phyloP scores from a whole-genome alignment of 2,888 invertebrate genomes.

The Eupithecia inturbata region DNA sequence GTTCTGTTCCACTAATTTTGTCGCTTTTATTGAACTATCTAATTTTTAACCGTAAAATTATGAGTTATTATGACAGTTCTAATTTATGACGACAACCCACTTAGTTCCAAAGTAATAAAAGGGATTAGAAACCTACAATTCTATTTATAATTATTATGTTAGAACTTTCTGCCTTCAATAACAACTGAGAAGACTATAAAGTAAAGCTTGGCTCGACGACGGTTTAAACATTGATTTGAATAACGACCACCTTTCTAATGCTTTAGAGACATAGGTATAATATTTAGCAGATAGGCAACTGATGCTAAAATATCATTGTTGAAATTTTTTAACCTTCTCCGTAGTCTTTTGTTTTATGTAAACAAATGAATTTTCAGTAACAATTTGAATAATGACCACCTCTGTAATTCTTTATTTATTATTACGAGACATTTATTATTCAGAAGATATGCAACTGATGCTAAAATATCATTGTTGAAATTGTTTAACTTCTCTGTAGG shows the following conservation, averaged over 20 bases:
- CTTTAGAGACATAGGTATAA: background rate
- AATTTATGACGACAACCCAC: conserved; percentile 23
- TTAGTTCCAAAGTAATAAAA: conserved; percentile 30
- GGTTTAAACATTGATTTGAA: conserved; percentile 44
- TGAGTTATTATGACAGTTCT: conserved; percentile 26
- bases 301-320: background rate
- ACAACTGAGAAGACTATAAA: conserved; percentile 39
- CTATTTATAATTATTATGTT: conserved; percentile 41
- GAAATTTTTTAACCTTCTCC: background rate
- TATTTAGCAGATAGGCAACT: background rate
- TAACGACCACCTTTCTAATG: conserved; percentile 2
- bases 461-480: background rate
- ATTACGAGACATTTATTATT: background rate
- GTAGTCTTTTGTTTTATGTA: background rate
- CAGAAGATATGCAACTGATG: background rate
- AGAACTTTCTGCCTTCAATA: conserved; percentile 38
- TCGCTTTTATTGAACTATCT: conserved; percentile 9
- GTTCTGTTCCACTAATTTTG: conserved; percentile 2
- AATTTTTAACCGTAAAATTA: conserved; percentile 12
- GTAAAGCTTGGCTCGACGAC: conserved; percentile 40
- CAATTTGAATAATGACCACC: conserved; percentile 34
- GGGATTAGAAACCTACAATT: conserved; percentile 32
- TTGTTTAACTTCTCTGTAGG: background rate
- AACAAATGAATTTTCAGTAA: background rate
- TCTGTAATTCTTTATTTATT: background rate